Evolutionary conservation across 1,140 invertebrate genomes (phyloP), one percentile per base, ranked within the genome.

Genomic region (Ceratina calcarata): DNA sequence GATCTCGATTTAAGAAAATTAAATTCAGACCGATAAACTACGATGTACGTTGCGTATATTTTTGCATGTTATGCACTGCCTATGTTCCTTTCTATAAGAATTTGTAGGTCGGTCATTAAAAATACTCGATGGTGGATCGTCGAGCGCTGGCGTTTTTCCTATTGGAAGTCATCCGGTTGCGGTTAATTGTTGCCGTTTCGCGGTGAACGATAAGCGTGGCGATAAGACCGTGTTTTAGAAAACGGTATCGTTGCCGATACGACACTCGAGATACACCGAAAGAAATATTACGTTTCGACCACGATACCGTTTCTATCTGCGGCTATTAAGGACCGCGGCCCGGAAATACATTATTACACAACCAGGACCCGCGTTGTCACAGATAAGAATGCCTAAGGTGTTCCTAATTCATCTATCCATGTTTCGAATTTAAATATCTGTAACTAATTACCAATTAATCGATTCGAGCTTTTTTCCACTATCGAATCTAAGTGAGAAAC

Each of bases 211-310:
- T 74, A 74, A 67, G 66, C 51, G 13, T 2, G 64, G 62, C 20
- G 3, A 18, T 57, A 57, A 76, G 45, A n/a, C 18, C 20, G 64
- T 22, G 53, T 68, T 32, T 22, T 58, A 65, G 32, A 1, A 49
- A n/a, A 57, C 32, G 32, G 64, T 76, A 76, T 76, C 73, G 64
- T 37, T 24, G 18, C 37, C 37, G 24, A 15, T 12, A 12, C 72
- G 72, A 65, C 61, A 51, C 61, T 27, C 61, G 72, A 51, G 49
- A 74, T 27, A 73, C 58, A 53, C 60, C 24, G 37, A 37, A 70
- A 22, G 75, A 77, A 77, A 77, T 61, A 77, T 77, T 77, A 70
- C 75, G 16, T 45, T 69, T 61, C 13, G 51, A 69, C 51, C 66
- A 15, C 66, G 76, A 71, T 78, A 78, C 49, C 76, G 57, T 37